A percentile compares a stretch with the other conserved stretches of the same genome.
These are phyloP conservation scores for Morpho achilles DNA, from an alignment of 2,888 invertebrate genomes.

Conservation along the genomic window DNA sequence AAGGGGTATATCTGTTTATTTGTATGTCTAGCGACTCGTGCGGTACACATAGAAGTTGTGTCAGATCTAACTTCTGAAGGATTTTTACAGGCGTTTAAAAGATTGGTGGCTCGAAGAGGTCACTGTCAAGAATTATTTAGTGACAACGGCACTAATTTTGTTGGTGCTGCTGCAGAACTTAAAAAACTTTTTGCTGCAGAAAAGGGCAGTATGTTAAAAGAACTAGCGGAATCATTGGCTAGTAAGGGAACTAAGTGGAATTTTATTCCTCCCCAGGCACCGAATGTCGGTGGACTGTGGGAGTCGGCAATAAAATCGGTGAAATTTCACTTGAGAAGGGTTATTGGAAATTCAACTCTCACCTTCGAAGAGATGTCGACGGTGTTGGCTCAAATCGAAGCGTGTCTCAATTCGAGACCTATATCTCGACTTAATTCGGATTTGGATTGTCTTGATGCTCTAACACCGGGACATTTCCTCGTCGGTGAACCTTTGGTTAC, in stretches of 20 bases:
- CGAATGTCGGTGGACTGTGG: not conserved
- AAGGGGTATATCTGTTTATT: too few species aligned
- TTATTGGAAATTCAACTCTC: slow-evolving; percentile 16
- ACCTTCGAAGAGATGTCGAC: slow-evolving; percentile 19
- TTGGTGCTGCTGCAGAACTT: slow-evolving; percentile 23
- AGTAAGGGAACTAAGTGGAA: too few species aligned
- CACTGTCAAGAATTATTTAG: slow-evolving; percentile 24
- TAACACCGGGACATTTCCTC: slow-evolving; percentile 3
- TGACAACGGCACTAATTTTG: slow-evolving; percentile 28
- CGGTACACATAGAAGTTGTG: slow-evolving; percentile 34
- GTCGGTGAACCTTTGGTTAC: slow-evolving; percentile 4
- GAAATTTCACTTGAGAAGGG: slow-evolving; percentile 19
- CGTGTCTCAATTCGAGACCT: too few species aligned
- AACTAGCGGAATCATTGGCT: not conserved
- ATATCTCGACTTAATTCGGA: too few species aligned
- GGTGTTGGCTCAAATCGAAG: not conserved
- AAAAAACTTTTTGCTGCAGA: slow-evolving; percentile 2
- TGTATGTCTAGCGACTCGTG: too few species aligned
- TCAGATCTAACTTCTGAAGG: slow-evolving; percentile 31
- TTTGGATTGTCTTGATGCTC: too few species aligned
- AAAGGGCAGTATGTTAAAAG: not conserved
- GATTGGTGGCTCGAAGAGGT: slow-evolving; percentile 25
- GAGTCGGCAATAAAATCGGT: slow-evolving; percentile 10
- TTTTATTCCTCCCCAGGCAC: too few species aligned
- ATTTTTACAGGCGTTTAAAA: slow-evolving; percentile 25